Base-by-base conservation (phyloP, 2,797 vertebrate genomes). In the Chaunax sp. region DNA sequence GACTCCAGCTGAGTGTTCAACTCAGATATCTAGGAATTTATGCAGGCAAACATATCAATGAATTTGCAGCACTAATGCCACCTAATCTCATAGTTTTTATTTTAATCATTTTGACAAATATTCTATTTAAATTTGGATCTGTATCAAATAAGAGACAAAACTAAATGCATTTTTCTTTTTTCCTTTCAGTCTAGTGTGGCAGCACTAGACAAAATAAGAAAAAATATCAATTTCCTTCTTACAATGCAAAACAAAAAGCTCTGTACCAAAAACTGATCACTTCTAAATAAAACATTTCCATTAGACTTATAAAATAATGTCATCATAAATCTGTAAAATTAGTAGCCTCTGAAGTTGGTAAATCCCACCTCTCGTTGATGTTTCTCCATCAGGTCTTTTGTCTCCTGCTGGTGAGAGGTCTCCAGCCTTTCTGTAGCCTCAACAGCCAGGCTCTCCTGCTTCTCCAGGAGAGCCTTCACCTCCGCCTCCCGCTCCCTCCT, bases 11-110 rank as follows among this genome's bases (percentile, higher is more conserved):
- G 84, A 38, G 52, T 49, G 70, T 91, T 92, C 45, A 93, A 73
- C 13, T 91, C 85, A 47, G 89, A 87, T 38, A 94, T 71, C 96
- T 97, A 73, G 38, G 81, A 56, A 90, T 71, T 23, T 6, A 68
- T 49, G n/a, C 28, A 64, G 41, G n/a, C 5, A 66, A 43, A 53
- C 13, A 56, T n/a, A 51, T 40, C 1, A 18, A 56, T 33, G 14
- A 61, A 35, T 47, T 56, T 4, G 40, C 20, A 55, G 1, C 12
- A 46, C 3, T 40, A n/a, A 49, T 6, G 20, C n/a, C 35, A n/a
- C 19, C 30, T n/a, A 30, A 14, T 37, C 0, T n/a, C 3, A 30
- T 25, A 7, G 13, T 20, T 19, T 18, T 37, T 20, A 14, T 20
- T 28, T 20, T 13, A 12, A 12, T 15, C 3, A 37, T 19, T 2